Percentiles rank a stretch among this genome's conserved stretches.
phyloP scores from a whole-genome alignment of 2,888 invertebrate species.

The Bellardia pandia region DNA sequence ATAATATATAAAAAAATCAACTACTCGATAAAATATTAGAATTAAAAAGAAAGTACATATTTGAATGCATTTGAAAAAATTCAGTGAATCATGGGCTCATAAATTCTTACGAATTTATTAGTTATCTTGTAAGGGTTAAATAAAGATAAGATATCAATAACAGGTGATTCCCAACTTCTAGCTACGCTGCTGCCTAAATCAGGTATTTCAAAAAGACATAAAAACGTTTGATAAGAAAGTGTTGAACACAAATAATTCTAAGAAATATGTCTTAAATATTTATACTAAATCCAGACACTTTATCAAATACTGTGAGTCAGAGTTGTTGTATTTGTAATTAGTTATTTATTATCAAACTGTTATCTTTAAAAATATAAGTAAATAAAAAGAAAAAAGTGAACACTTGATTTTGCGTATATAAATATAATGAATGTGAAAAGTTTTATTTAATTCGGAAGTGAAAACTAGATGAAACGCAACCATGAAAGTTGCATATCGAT shows the following conservation, averaged over 20 bases:
- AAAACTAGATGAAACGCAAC: constrained; percentile 1
- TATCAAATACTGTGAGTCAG: constrained; percentile 1
- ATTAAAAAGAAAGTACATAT: background rate
- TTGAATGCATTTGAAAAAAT: no score
- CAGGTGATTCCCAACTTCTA: background rate
- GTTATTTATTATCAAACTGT: constrained; percentile 35
- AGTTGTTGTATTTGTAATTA: constrained; percentile 5
- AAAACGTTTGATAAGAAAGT: constrained; percentile 17
- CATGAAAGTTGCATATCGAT: constrained; percentile 44
- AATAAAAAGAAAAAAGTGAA: background rate
- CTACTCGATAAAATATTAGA: background rate
- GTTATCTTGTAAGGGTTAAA: background rate
- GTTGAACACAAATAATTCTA: background rate
- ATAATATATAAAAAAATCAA: no score
- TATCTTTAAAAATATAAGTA: constrained; percentile 23
- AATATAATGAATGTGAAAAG: background rate
- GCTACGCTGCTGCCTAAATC: background rate
- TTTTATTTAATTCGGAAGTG: constrained; percentile 2
- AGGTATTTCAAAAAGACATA: background rate
- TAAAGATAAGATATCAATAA: background rate
- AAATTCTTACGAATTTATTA: background rate
- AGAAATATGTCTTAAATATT: constrained; percentile 5
- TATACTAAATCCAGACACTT: background rate
- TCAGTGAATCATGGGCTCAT: background rate
- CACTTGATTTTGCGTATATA: constrained; percentile 12